Evolutionary conservation across 2,797 vertebrate genomes (phyloP).

Genomic region (Champsocephalus esox): DNA sequence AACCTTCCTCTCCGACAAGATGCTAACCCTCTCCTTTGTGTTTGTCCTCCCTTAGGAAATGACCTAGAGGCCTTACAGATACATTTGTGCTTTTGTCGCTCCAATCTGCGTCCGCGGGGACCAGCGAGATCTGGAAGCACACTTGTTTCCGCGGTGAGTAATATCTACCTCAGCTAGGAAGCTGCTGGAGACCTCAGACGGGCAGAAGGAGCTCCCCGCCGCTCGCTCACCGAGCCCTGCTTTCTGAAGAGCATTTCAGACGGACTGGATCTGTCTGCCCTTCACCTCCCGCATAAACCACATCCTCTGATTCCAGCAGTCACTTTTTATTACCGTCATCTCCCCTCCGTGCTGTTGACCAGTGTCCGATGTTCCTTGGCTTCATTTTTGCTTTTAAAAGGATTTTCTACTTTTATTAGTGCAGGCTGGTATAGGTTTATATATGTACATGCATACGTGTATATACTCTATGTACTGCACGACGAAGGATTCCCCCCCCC

Average conservation of each 20-base stretch:
- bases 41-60: constrained; percentile 90
- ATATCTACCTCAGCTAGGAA: constrained; percentile 95
- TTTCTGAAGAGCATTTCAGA: constrained; percentile 85
- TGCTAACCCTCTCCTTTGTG: constrained; percentile 67
- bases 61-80: constrained; percentile 98
- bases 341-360: constrained; percentile 90
- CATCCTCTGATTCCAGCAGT: constrained; percentile 75
- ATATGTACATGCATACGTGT: constrained; percentile 63
- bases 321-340: constrained; percentile 46
- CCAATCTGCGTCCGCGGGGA: constrained; percentile 83
- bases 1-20: constrained; percentile 66
- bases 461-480: constrained; percentile 69
- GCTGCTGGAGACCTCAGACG: constrained; percentile 76
- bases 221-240: constrained; percentile 65
- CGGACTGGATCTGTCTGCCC: constrained; percentile 93
- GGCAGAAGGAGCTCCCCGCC: constrained; percentile 73
- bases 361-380: constrained; percentile 77
- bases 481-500: constrained; percentile 73
- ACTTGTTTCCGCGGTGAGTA: constrained; percentile 89
- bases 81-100: constrained; percentile 89
- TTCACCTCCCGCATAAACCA: constrained; percentile 71
- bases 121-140: constrained; percentile 87
- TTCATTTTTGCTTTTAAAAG: constrained; percentile 72
- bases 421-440: constrained; percentile 63
- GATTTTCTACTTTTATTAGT: constrained; percentile 78